Percentiles rank a stretch among this genome's conserved stretches.
These are phyloP conservation scores for Lycodopsis pacificus DNA, from an alignment of 2,797 vertebrate genomes.

Conservation along the genomic window DNA sequence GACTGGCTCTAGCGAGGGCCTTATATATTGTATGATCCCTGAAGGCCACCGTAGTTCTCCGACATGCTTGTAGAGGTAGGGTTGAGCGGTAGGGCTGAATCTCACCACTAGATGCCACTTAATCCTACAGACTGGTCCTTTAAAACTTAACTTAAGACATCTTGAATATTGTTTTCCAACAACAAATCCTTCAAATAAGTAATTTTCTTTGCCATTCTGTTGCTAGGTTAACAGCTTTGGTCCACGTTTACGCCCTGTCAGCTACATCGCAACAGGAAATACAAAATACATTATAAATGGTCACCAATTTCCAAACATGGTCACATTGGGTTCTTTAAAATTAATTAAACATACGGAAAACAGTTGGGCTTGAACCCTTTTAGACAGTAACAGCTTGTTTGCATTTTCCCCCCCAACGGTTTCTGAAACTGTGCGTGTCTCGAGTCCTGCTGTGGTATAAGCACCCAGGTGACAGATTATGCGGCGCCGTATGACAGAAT, in stretches of 20 bases:
- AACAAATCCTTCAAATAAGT: not conserved
- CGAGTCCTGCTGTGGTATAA: constrained; percentile 35
- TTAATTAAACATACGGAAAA: not conserved
- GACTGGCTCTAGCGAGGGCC: too few relatives aligned
- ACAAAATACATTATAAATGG: not conserved
- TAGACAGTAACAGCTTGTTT: not conserved
- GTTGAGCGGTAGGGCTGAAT: too few relatives aligned
- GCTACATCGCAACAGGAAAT: not conserved
- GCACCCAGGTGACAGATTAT: constrained; percentile 54
- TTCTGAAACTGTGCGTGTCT: constrained; percentile 15
- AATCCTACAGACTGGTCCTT: too few relatives aligned
- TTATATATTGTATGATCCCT: not conserved
- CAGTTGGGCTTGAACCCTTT: not conserved
- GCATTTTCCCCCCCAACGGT: not conserved
- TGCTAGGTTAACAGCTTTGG: too few relatives aligned
- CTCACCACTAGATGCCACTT: not conserved
- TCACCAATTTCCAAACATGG: not conserved
- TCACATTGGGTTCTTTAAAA: not conserved
- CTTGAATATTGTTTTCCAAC: not conserved
- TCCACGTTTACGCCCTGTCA: not conserved
- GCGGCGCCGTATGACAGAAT: constrained; percentile 54
- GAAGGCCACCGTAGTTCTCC: not conserved
- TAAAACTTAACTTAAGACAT: too few relatives aligned
- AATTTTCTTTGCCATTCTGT: too few relatives aligned
- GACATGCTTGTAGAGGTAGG: too few relatives aligned